Conservation (phyloP, 1,140 invertebrate species). For the Caenorhabditis brenneri region DNA sequence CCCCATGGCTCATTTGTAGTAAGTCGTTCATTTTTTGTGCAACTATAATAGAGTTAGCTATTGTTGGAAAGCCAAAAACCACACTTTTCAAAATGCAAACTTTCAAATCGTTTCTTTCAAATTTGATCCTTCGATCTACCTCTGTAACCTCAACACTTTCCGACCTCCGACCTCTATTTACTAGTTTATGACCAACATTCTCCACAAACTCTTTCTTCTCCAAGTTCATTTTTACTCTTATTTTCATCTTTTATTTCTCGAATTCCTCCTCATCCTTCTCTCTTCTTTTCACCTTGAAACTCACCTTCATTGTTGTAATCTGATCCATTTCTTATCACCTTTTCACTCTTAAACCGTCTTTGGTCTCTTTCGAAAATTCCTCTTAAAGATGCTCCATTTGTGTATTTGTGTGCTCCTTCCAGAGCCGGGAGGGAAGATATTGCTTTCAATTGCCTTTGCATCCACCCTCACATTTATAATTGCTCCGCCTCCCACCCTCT, state of each 20-base stretch:
- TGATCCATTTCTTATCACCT: not conserved
- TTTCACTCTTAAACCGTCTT: not conserved
- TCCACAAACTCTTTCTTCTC: not conserved
- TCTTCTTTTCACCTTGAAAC: not conserved
- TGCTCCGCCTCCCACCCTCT: not conserved
- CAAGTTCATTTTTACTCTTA: not conserved
- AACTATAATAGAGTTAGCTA: too few species aligned
- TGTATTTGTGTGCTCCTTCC: slow-evolving; percentile 4
- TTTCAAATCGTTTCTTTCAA: not conserved
- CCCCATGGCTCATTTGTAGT: too few species aligned
- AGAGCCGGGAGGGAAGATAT: slow-evolving; percentile 1
- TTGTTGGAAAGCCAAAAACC: too few species aligned
- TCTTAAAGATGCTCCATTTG: not conserved
- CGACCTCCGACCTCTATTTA: not conserved
- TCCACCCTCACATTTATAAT: slow-evolving; percentile 36
- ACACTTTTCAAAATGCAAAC: not conserved
- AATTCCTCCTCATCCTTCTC: not conserved
- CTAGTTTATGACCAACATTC: not conserved
- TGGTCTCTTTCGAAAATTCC: not conserved
- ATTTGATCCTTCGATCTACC: not conserved
- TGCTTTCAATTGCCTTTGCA: slow-evolving; percentile 8
- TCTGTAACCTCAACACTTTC: not conserved
- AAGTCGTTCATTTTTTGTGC: too few species aligned
- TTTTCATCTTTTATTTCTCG: not conserved
- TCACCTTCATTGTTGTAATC: not conserved